These are phyloP conservation scores for Amphiura filiformis DNA, from an alignment of 35 echinoderm and acorn worm genomes.

Conservation along the genomic window DNA sequence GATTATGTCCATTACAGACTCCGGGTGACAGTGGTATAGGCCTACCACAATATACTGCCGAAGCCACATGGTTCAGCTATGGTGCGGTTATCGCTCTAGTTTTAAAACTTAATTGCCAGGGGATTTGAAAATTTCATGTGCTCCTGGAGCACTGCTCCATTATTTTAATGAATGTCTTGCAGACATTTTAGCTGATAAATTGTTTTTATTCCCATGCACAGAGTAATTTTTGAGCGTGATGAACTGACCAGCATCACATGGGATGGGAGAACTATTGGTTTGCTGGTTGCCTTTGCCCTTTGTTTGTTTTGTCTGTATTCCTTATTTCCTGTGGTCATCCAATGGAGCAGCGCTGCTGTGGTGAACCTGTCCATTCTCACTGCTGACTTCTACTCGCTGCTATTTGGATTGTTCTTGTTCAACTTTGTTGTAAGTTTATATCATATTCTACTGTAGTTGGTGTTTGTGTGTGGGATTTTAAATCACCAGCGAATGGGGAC, in stretches of 20 bases:
- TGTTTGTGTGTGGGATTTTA: background rate
- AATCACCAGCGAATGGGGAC: background rate
- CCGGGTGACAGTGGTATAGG: too few species aligned
- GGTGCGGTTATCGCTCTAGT: too few species aligned
- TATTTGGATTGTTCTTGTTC: constrained; percentile 87
- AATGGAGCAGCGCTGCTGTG: constrained; percentile 84
- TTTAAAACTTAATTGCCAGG: background rate
- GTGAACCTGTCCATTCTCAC: constrained; percentile 97
- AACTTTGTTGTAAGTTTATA: constrained; percentile 81
- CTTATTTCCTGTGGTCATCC: constrained; percentile 88
- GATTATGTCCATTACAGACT: too few species aligned
- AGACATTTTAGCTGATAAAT: too few species aligned
- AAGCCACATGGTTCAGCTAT: too few species aligned
- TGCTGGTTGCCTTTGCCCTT: constrained; percentile 77
- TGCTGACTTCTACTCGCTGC: constrained; percentile 81
- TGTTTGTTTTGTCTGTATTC: constrained; percentile 93
- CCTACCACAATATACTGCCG: too few species aligned
- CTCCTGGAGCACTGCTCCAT: too few species aligned
- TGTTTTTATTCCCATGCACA: constrained; percentile 28
- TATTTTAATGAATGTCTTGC: background rate
- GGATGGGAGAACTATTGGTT: constrained; percentile 51
- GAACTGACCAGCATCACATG: constrained; percentile 71
- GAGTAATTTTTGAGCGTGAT: constrained; percentile 68
- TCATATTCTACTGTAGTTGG: background rate
- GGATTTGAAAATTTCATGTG: too few species aligned